These are phyloP conservation scores for Drosophila tsacasi DNA, from an alignment of 1,140 invertebrate genomes.

Conservation along the genomic window DNA sequence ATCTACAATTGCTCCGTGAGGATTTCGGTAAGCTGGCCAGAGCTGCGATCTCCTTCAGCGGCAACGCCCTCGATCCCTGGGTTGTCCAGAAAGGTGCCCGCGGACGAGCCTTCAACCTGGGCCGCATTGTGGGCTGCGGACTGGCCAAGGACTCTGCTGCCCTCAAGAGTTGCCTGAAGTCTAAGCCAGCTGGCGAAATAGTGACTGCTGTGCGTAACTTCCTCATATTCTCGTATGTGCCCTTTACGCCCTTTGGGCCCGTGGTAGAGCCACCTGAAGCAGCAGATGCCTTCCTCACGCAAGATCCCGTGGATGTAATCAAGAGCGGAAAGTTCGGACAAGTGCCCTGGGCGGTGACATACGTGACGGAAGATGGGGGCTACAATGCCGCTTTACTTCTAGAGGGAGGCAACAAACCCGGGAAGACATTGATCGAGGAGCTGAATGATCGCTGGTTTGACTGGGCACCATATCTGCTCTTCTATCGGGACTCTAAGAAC, in stretches of 20 bases:
- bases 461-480: slow-evolving; percentile 56
- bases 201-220: slow-evolving; percentile 57
- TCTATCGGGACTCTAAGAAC: slow-evolving; percentile 48
- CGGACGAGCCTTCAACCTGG: slow-evolving; percentile 87
- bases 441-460: slow-evolving; percentile 60
- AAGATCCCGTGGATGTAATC: slow-evolving; percentile 86
- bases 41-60: slow-evolving; percentile 68
- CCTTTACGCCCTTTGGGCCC: slow-evolving; percentile 87
- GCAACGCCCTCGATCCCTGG: slow-evolving; percentile 74
- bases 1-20: slow-evolving; percentile 89
- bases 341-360: slow-evolving; percentile 86
- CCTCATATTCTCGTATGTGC: slow-evolving; percentile 86
- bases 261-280: slow-evolving; percentile 85
- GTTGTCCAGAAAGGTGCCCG: slow-evolving; percentile 86
- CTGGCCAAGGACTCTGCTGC: slow-evolving; percentile 63
- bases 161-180: slow-evolving; percentile 87
- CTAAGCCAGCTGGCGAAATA: slow-evolving; percentile 80
- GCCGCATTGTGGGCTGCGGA: slow-evolving; percentile 87
- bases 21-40: slow-evolving; percentile 57
- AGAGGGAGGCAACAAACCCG: background rate
- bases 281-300: slow-evolving; percentile 85
- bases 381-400: slow-evolving; percentile 85
- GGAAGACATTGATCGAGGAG: slow-evolving; percentile 25
- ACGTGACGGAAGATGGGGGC: slow-evolving; percentile 86
- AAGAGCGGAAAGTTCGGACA: slow-evolving; percentile 85